Evolutionary conservation across 2,888 invertebrate species (phyloP).

Genomic region (Zhuqinia jingwanae): DNA sequence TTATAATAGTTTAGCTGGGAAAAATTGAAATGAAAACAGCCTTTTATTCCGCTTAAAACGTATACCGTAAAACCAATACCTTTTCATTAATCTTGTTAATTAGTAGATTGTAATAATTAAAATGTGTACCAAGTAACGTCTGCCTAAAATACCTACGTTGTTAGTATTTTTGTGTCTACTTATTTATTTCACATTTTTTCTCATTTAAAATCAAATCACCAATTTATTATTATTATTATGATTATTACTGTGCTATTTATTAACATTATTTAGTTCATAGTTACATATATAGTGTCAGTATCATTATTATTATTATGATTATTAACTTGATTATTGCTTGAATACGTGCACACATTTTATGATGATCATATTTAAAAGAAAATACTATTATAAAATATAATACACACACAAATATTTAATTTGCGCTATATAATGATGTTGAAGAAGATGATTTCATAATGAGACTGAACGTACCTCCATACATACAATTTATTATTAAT

Average conservation of each 20-base stretch:
- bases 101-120: not conserved
- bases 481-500: slow-evolving; percentile 53
- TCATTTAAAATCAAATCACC: slow-evolving; percentile 1
- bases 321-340: not conserved
- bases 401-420: slow-evolving; percentile 56
- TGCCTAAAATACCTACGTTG: no score
- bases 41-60: not conserved
- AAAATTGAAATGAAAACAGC: not conserved
- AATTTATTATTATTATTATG: no score
- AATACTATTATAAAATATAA: slow-evolving; percentile 24
- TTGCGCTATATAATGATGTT: slow-evolving; percentile 49
- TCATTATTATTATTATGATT: not conserved
- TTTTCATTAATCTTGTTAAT: not conserved
- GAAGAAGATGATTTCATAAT: slow-evolving; percentile 65
- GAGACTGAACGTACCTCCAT: slow-evolving; percentile 74
- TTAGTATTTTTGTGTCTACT: no score
- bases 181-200: no score
- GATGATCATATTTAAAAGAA: not conserved
- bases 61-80: not conserved
- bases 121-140: no score
- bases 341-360: not conserved
- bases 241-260: not conserved
- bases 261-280: no score
- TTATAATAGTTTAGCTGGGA: no score
- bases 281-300: no score